Percentiles rank a stretch among this genome's conserved stretches.
phyloP scores from a whole-genome alignment of 1,140 invertebrate genomes.

The Ericerus pela region DNA sequence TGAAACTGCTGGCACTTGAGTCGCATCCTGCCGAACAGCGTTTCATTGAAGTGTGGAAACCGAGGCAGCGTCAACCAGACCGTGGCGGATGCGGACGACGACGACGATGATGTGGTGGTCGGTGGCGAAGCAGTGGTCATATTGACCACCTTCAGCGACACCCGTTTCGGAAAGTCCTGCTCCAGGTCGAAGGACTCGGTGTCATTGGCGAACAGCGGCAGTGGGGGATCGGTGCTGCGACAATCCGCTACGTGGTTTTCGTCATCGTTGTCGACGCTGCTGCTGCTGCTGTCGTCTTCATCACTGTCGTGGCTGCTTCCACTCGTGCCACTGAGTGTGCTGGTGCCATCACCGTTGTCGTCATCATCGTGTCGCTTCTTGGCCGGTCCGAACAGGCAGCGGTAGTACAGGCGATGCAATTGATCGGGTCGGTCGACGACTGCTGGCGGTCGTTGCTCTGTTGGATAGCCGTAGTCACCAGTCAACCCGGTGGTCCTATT shows the following conservation, averaged over 20 bases:
- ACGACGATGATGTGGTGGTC: no score
- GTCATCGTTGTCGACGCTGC: no score
- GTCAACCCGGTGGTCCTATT: neutral
- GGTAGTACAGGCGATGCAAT: neutral
- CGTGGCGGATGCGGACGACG: neutral
- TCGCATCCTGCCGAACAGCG: neutral
- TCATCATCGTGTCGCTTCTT: no score
- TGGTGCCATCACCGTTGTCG: no score
- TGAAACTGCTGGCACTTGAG: neutral
- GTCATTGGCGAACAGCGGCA: neutral
- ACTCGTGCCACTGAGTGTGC: no score
- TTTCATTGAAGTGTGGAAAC: constrained; percentile 1
- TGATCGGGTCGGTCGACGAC: neutral
- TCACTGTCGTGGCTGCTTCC: no score
- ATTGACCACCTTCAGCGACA: neutral
- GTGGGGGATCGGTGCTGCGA: neutral
- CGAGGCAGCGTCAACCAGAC: neutral
- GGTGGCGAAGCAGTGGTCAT: neutral
- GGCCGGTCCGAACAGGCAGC: neutral
- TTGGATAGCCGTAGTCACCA: neutral
- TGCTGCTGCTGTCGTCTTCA: no score
- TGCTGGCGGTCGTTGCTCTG: no score
- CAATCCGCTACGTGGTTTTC: no score
- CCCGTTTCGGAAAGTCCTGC: neutral
- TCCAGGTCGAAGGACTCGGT: neutral